Percentiles rank a stretch among this genome's conserved stretches.
Conservation (phyloP, 35 echinoderm and acorn worm species). For the Amphiura filiformis region DNA sequence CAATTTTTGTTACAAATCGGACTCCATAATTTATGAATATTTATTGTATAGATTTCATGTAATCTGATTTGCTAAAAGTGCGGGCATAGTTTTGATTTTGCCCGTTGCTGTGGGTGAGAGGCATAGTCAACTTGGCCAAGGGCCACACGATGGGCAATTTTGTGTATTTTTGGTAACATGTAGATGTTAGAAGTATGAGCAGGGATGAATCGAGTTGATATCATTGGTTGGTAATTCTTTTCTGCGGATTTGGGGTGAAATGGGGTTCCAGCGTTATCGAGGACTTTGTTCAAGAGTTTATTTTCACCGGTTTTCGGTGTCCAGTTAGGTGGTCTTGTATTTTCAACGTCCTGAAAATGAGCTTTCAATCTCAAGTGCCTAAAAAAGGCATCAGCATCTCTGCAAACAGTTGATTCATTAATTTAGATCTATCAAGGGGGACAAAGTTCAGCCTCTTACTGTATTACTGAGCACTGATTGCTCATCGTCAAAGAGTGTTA, state of each 20-base stretch:
- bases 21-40: no score
- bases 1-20: no score
- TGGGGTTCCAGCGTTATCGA: neutral
- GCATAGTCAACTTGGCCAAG: no score
- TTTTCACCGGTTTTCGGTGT: neutral
- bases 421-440: neutral
- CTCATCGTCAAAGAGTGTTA: neutral
- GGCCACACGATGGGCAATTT: no score
- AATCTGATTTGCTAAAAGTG: no score
- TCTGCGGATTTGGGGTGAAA: no score
- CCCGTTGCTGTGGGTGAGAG: no score
- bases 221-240: conserved; percentile 11
- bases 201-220: conserved; percentile 8
- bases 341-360: neutral
- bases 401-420: neutral
- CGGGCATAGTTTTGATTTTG: no score
- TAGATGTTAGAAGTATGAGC: no score
- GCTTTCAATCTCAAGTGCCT: neutral
- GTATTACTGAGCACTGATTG: no score
- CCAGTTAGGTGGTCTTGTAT: neutral
- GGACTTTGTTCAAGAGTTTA: neutral
- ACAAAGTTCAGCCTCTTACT: conserved; percentile 21
- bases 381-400: neutral
- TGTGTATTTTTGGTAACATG: no score
- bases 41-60: no score